Conservation (phyloP, 2,888 invertebrate genomes). For the Leptopilina syphax region DNA sequence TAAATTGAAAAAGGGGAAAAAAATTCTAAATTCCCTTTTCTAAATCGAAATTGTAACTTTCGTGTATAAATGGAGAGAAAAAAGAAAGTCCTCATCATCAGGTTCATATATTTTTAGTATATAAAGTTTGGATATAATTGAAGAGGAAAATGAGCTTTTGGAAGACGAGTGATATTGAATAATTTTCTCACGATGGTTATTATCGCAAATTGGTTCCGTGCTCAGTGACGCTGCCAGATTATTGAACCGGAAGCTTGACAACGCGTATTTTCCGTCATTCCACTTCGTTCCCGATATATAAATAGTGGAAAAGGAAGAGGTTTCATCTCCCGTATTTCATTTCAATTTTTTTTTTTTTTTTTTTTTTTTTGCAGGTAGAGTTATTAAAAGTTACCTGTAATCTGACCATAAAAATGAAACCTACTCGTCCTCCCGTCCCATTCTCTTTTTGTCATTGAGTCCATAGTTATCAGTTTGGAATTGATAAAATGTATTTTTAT, state of each 20-base stretch:
- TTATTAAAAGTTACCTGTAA: slow-evolving; percentile 24
- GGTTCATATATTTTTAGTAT: no score
- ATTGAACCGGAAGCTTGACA: slow-evolving; percentile 6
- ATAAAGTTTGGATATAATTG: neutral
- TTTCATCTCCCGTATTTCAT: slow-evolving; percentile 30
- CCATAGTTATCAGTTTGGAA: no score
- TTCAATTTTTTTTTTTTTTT: slow-evolving; percentile 5
- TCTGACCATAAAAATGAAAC: slow-evolving; percentile 5
- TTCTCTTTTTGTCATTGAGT: no score
- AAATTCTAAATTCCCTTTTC: no score
- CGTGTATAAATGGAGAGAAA: no score
- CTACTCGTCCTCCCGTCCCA: no score
- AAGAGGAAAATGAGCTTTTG: slow-evolving; percentile 20
- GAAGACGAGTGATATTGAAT: slow-evolving; percentile 22
- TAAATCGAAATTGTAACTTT: no score
- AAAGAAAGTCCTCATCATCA: no score
- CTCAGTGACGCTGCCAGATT: slow-evolving; percentile 18
- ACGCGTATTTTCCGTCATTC: slow-evolving; percentile 28
- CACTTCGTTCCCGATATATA: slow-evolving; percentile 18
- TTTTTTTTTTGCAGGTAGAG: neutral
- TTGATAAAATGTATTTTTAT: no score
- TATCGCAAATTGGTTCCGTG: slow-evolving; percentile 26
- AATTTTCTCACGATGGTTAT: slow-evolving; percentile 38
- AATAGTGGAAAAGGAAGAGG: neutral
- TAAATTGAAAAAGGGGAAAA: no score